Evolutionary conservation across 2,797 vertebrate species (phyloP), one percentile per base, ranked within the genome.

Genomic region (Betta splendens): DNA sequence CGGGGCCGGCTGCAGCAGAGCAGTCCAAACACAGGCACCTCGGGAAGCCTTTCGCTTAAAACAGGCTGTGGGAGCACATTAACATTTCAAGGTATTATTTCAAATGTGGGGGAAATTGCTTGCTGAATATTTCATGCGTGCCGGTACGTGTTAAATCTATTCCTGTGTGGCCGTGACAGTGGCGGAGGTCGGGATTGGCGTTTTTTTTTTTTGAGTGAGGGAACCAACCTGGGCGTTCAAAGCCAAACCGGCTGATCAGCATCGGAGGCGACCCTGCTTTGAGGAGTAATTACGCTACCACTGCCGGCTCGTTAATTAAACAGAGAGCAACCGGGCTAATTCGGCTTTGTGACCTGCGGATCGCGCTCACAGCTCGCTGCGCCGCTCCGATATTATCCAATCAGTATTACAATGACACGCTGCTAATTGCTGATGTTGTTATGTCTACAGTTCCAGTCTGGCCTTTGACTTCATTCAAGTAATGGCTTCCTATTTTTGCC

Each of bases 71-170:
- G 74, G 74, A 80, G 57, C 28, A 12, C 85, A 88, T 89, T 87
- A 89, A 77, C 83, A 86, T 89, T 89, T 87, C 79, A 85, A 89
- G 77, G 81, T 85, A 84, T 88, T 86, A 87, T 88, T 86, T 87
- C 79, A 80, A 88, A 87, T 28, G 47, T 33, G 3, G 38, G 58
- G 60, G 60, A 73, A 77, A 83, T 90, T 81, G 85, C 77, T 72
- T 82, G 62, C 50, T 88, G 79, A 89, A 90, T 90, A 89, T 89
- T 91, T 90, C 63, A 89, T 87, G 72, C 0, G 22, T 25, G 31
- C 28, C 44, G 64, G 73, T 59, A 65, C 22, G 35, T 71, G 53
- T 74, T 33, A 42, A 47, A 69, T 51, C 66, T 71, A 75, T 81
- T 63, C 69, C 64, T 56, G 52, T 56, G 80, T 45, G 64, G 54